Percentiles rank a stretch among this genome's conserved stretches.
These are phyloP conservation scores for Leptosomus discolor DNA, from an alignment of 2,113 vertebrate species.

Conservation along the genomic window DNA sequence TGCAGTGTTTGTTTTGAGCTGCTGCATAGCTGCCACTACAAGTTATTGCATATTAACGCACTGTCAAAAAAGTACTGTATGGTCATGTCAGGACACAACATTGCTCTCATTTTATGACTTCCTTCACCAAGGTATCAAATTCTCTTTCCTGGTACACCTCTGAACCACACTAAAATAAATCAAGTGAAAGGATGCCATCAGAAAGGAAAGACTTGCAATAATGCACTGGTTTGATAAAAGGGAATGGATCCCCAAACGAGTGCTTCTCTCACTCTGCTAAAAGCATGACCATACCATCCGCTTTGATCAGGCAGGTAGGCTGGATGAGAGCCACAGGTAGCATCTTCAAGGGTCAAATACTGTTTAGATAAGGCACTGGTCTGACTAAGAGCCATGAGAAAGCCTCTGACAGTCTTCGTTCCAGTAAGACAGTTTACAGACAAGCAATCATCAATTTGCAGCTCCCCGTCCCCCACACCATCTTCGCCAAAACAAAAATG, in stretches of 20 bases:
- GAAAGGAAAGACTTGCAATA: not conserved
- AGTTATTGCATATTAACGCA: not conserved
- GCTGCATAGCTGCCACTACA: not conserved
- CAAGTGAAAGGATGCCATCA: not conserved
- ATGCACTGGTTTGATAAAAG: not conserved
- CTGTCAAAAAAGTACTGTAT: not conserved
- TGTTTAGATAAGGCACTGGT: not conserved
- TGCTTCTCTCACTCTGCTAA: not conserved
- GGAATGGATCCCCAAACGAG: not conserved
- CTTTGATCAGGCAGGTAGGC: not conserved
- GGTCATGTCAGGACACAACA: not conserved
- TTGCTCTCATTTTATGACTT: not conserved
- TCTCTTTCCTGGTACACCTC: not conserved
- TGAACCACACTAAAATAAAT: not conserved
- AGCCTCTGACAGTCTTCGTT: constrained; percentile 7
- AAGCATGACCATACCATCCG: not conserved
- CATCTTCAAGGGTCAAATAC: not conserved
- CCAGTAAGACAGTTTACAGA: constrained; percentile 26
- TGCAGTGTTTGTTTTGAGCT: not conserved
- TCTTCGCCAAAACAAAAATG: not conserved
- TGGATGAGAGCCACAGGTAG: not conserved
- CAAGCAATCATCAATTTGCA: constrained; percentile 20
- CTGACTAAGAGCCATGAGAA: constrained; percentile 20
- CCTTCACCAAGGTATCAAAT: not conserved
- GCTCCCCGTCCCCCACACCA: not conserved